Percentiles rank a stretch among this genome's conserved stretches.
Conservation (phyloP, 37 sponge, comb jelly and placozoan genomes). For the Hexactinellida sp. region DNA sequence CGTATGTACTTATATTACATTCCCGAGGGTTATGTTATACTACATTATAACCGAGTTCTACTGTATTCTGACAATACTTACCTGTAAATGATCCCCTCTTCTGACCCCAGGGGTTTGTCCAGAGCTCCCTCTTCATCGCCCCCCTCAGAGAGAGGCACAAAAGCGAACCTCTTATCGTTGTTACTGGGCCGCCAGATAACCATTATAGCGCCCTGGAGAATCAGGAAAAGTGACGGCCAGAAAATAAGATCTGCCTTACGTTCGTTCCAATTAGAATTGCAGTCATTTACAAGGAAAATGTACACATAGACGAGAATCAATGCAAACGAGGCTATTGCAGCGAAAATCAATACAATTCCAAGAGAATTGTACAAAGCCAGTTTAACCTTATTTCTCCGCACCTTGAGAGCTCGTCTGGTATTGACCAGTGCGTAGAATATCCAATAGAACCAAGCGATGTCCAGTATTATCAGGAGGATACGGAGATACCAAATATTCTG, state of each 20-base stretch:
- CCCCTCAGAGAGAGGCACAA: not conserved
- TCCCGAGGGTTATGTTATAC: no score
- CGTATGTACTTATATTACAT: no score
- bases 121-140: slow-evolving; percentile 12
- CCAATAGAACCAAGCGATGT: slow-evolving; percentile 18
- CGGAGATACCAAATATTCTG: slow-evolving; percentile 7
- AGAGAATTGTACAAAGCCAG: slow-evolving; percentile 69
- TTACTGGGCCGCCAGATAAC: slow-evolving; percentile 65
- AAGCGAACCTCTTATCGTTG: slow-evolving; percentile 39
- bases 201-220: slow-evolving; percentile 62
- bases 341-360: slow-evolving; percentile 44
- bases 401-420: slow-evolving; percentile 36
- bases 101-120: not conserved
- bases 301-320: not conserved
- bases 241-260: slow-evolving; percentile 20
- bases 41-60: no score
- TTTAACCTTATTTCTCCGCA: slow-evolving; percentile 56
- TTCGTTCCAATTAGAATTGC: not conserved
- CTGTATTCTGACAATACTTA: no score
- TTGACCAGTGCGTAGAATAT: slow-evolving; percentile 43
- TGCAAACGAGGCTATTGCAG: slow-evolving; percentile 25
- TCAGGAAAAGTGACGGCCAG: slow-evolving; percentile 67
- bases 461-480: not conserved
- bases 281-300: not conserved
- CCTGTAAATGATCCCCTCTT: not conserved